Percentiles rank a stretch among this genome's conserved stretches.
These are phyloP conservation scores for Rhimphoctona megacephalus DNA, from an alignment of 2,888 invertebrate species.

Conservation along the genomic window DNA sequence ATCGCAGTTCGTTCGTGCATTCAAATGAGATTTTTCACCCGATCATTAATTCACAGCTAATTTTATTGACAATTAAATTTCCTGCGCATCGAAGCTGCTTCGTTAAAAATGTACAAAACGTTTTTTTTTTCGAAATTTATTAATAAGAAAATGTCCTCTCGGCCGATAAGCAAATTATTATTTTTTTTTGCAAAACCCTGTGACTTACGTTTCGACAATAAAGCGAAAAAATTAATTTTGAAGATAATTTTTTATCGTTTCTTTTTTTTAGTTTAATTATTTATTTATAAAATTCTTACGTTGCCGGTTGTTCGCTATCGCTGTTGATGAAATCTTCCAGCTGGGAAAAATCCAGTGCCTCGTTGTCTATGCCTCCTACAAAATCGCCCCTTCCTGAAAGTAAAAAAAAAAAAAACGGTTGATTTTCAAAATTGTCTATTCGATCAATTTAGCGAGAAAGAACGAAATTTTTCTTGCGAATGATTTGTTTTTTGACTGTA, in stretches of 20 bases:
- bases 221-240: too few species aligned
- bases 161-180: too few species aligned
- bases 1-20: conserved; percentile 20
- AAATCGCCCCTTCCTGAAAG: conserved; percentile 91
- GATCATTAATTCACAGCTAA: background rate
- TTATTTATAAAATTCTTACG: conserved; percentile 75
- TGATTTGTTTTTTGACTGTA: background rate
- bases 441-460: background rate
- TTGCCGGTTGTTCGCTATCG: conserved; percentile 85
- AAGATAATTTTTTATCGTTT: background rate
- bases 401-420: background rate
- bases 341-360: conserved; percentile 92
- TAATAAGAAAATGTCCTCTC: too few species aligned
- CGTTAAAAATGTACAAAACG: background rate
- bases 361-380: conserved; percentile 94
- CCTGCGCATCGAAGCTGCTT: background rate
- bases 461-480: background rate
- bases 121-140: too few species aligned
- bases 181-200: background rate
- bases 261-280: background rate
- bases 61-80: background rate
- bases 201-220: too few species aligned
- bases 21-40: conserved; percentile 8
- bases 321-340: conserved; percentile 95
- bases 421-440: background rate